These are phyloP conservation scores for Halyomorpha halys DNA, from an alignment of 1,140 invertebrate species.

Conservation along the genomic window DNA sequence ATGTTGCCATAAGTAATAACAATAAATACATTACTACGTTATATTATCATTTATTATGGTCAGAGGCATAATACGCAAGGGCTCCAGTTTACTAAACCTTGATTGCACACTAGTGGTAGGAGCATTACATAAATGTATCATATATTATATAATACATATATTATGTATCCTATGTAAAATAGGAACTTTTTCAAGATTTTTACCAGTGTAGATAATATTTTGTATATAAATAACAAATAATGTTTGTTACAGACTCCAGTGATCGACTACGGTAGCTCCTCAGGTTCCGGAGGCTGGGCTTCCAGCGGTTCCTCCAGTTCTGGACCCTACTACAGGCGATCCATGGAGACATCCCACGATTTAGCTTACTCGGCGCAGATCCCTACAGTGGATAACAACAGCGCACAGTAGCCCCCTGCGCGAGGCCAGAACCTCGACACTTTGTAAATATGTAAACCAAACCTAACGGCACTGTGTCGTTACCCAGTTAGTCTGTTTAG, in stretches of 20 bases:
- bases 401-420: conserved; percentile 19
- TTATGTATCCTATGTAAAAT: too few relatives aligned
- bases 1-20: too few relatives aligned
- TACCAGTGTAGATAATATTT: too few relatives aligned
- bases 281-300: conserved; percentile 31
- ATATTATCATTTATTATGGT: too few relatives aligned
- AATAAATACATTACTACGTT: too few relatives aligned
- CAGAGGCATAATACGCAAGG: too few relatives aligned
- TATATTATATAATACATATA: too few relatives aligned
- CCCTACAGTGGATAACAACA: conserved; percentile 34
- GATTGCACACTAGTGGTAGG: too few relatives aligned
- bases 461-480: not conserved
- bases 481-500: conserved; percentile 7
- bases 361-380: conserved; percentile 44
- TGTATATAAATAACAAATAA: too few relatives aligned
- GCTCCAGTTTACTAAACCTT: too few relatives aligned
- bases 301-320: conserved; percentile 29
- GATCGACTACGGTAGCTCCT: conserved; percentile 3
- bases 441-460: conserved; percentile 14
- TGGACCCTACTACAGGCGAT: conserved; percentile 17
- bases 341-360: conserved; percentile 17
- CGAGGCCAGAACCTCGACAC: not conserved
- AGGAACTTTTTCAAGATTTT: too few relatives aligned
- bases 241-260: conserved; percentile 13
- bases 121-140: too few relatives aligned